Percentiles rank a stretch among this genome's conserved stretches.
phyloP scores from a whole-genome alignment of 2,888 invertebrate genomes.

The Lucinisca nassula region DNA sequence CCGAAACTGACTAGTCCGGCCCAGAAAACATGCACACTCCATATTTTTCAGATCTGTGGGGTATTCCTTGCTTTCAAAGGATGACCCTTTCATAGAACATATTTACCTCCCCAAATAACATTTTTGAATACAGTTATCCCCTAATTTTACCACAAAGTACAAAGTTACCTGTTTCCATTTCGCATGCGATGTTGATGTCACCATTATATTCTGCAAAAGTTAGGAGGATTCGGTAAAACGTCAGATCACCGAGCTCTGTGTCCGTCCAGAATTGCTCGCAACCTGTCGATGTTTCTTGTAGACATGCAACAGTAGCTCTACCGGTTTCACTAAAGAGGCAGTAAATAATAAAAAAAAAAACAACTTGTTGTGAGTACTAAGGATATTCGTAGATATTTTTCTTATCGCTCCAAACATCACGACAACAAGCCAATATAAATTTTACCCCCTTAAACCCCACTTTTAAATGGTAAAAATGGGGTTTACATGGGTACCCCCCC shows the following conservation, averaged over 20 bases:
- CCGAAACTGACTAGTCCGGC: too few species aligned
- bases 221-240: neutral
- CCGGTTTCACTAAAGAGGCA: neutral
- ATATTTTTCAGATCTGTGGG: too few species aligned
- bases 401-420: neutral
- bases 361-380: neutral
- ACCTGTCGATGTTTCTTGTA: neutral
- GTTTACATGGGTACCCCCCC: too few species aligned
- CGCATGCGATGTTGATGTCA: neutral
- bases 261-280: neutral
- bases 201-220: neutral
- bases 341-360: neutral
- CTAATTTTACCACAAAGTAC: too few species aligned
- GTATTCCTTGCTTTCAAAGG: too few species aligned
- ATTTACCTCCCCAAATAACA: too few species aligned
- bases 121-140: too few species aligned
- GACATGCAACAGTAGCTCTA: neutral
- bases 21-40: too few species aligned
- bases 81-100: too few species aligned
- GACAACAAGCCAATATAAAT: too few species aligned
- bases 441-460: too few species aligned
- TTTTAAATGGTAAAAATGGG: too few species aligned
- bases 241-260: neutral
- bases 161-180: neutral
- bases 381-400: neutral